These are phyloP conservation scores for Cetonia aurata DNA, from an alignment of 2,888 invertebrate genomes.

Conservation along the genomic window DNA sequence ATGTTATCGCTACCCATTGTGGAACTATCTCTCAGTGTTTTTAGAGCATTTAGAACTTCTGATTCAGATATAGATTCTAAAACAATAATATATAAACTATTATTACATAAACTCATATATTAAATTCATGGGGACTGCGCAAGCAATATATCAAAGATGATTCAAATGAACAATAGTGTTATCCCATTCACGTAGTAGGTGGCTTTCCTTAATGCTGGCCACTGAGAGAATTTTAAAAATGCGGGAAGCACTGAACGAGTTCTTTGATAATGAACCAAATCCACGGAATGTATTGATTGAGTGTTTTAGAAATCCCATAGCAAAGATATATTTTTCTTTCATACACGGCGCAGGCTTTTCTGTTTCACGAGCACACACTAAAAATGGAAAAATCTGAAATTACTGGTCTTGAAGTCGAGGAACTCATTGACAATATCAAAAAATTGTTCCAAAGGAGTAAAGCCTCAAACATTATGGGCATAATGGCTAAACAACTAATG, in stretches of 20 bases:
- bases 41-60: no score
- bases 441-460: constrained; percentile 17
- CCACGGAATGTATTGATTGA: constrained; percentile 21
- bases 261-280: constrained; percentile 24
- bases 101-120: no score
- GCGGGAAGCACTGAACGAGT: constrained; percentile 24
- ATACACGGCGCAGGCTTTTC: constrained; percentile 6
- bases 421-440: constrained; percentile 24
- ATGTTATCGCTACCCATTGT: no score
- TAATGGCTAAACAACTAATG: constrained; percentile 22
- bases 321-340: constrained; percentile 14
- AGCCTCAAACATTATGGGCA: constrained; percentile 15
- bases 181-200: constrained; percentile 18
- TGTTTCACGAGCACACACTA: constrained; percentile 23
- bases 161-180: no score
- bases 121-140: no score
- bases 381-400: constrained; percentile 11
- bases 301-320: constrained; percentile 15
- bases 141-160: no score
- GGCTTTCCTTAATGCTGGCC: constrained; percentile 24
- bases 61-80: no score
- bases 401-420: no score
- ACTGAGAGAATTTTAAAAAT: constrained; percentile 30
- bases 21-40: no score
- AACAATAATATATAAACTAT: no score